Conservation (phyloP, 2,113 vertebrate species). For the Myiozetetes cayanensis region DNA sequence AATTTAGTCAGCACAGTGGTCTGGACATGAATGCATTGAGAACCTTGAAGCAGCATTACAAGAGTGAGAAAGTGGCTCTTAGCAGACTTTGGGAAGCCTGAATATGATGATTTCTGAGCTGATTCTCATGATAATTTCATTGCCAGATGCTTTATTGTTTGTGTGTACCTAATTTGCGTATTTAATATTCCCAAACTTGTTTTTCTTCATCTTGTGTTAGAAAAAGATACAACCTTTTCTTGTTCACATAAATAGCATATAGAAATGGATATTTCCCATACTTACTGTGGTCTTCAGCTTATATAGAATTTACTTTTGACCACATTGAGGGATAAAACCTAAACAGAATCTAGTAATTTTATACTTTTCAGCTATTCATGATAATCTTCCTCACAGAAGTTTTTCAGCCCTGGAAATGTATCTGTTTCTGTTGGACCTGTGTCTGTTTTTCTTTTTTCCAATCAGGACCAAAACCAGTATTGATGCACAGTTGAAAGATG, state of each 20-base stretch:
- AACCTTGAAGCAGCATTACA: neutral
- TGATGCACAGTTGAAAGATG: neutral
- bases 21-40: neutral
- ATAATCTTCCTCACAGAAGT: neutral
- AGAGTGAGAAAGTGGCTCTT: neutral
- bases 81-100: neutral
- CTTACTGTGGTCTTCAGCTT: neutral
- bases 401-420: neutral
- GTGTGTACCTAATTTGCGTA: neutral
- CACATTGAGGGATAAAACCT: neutral
- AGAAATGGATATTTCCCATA: neutral
- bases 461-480: neutral
- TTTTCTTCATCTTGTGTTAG: neutral
- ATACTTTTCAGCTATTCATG: accelerated
- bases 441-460: neutral
- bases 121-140: neutral
- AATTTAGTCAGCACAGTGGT: neutral
- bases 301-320: neutral
- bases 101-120: neutral
- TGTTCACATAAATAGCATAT: neutral
- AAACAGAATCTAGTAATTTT: neutral
- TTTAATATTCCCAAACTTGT: neutral
- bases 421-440: neutral
- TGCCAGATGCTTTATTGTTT: neutral
- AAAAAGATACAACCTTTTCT: neutral